Evolutionary conservation across 64 coral and sea anemone species (phyloP).

Genomic region (Stichodactyla mertensii): DNA sequence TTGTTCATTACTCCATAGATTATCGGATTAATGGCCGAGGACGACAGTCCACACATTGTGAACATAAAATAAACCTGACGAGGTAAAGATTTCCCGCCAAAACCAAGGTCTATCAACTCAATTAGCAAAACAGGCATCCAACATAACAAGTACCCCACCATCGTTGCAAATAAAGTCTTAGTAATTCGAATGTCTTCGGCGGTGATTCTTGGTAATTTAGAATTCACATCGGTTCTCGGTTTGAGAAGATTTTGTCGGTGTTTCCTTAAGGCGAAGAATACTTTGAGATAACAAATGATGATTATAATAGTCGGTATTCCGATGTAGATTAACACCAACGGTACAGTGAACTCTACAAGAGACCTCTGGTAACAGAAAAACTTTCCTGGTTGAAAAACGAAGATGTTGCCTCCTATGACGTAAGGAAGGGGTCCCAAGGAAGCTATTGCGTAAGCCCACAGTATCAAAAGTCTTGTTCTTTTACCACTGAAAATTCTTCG

Average conservation of each 20-base stretch:
- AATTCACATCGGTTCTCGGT: background rate
- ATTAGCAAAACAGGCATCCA: constrained; percentile 23
- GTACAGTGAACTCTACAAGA: background rate
- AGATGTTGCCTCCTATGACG: constrained; percentile 14
- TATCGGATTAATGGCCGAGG: constrained; percentile 29
- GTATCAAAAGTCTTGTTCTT: constrained; percentile 17
- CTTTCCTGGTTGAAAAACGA: constrained; percentile 51
- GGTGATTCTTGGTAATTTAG: constrained; percentile 15
- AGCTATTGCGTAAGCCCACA: constrained; percentile 6
- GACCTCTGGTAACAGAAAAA: constrained; percentile 43
- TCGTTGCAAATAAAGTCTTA: constrained; percentile 32
- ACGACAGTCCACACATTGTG: constrained; percentile 12
- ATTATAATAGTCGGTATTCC: background rate
- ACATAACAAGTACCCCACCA: constrained; percentile 19
- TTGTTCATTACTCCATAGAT: constrained; percentile 46
- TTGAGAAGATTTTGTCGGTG: background rate
- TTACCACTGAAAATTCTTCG: constrained; percentile 22
- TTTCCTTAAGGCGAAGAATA: background rate
- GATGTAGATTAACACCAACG: constrained; percentile 5
- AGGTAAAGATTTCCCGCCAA: background rate
- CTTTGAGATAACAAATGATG: constrained; percentile 1
- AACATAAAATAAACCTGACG: constrained; percentile 18
- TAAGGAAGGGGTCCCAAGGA: constrained; percentile 28
- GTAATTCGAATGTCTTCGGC: constrained; percentile 42
- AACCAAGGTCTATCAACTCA: constrained; percentile 10